Evolutionary conservation across 1,140 invertebrate species (phyloP).

Genomic region (Uloborus diversus): DNA sequence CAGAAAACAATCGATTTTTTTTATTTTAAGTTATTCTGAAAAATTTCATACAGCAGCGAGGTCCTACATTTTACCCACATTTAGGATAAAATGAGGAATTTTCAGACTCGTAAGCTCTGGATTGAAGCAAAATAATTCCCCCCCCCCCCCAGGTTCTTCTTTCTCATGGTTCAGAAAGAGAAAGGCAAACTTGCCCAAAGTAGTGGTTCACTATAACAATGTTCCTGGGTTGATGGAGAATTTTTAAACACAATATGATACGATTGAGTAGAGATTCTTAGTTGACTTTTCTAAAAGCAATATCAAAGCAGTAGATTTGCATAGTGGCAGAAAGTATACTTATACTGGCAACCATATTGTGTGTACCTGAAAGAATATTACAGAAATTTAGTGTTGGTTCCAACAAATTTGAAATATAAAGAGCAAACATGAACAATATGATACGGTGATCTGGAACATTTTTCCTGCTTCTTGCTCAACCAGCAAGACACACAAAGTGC

Average conservation of each 20-base stretch:
- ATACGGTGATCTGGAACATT: background rate
- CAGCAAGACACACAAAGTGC: background rate
- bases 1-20: too few relatives aligned
- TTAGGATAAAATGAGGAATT: too few relatives aligned
- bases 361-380: constrained; percentile 20
- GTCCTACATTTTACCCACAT: too few relatives aligned
- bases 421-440: background rate
- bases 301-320: constrained; percentile 56
- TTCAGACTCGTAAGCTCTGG: too few relatives aligned
- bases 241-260: constrained; percentile 6
- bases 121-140: too few relatives aligned
- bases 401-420: constrained; percentile 1
- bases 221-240: background rate
- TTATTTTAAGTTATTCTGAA: too few relatives aligned
- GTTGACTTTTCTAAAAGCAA: constrained; percentile 58
- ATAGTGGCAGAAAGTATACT: constrained; percentile 54
- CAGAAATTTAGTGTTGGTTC: constrained; percentile 3
- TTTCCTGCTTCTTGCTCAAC: background rate
- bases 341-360: background rate
- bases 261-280: constrained; percentile 54
- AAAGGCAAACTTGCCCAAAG: too few relatives aligned
- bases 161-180: too few relatives aligned
- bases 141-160: too few relatives aligned
- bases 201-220: constrained; percentile 1
- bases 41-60: too few relatives aligned